phyloP scores from a whole-genome alignment of 1,140 invertebrate genomes.

The Muscidifurax raptorellus region DNA sequence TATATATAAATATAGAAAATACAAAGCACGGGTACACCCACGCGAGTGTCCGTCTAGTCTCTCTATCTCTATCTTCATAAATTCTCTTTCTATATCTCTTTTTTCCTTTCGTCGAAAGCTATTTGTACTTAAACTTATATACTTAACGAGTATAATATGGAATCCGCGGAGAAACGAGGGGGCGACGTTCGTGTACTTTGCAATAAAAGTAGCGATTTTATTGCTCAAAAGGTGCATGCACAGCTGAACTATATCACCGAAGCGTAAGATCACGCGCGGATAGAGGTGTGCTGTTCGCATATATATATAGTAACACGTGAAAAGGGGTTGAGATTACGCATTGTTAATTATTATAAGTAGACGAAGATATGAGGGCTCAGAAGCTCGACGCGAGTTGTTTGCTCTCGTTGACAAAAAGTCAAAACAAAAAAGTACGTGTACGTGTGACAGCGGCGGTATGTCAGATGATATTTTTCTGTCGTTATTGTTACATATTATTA shows the following conservation, averaged over 20 bases:
- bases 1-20: not conserved
- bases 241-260: not conserved
- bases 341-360: constrained; percentile 50
- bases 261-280: too few relatives aligned
- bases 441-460: not conserved
- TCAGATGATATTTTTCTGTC: constrained; percentile 65
- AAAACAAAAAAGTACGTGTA: not conserved
- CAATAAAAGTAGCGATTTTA: constrained; percentile 1
- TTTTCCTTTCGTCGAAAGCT: constrained; percentile 17
- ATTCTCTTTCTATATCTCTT: constrained; percentile 24
- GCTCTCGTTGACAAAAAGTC: not conserved
- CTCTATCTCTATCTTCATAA: constrained; percentile 27
- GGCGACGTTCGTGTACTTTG: not conserved
- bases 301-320: not conserved
- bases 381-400: not conserved
- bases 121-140: constrained; percentile 43
- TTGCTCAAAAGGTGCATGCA: not conserved
- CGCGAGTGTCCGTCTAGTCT: not conserved
- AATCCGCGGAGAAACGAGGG: constrained; percentile 2
- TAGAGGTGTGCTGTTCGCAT: not conserved
- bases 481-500: constrained; percentile 59
- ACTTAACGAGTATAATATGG: constrained; percentile 8
- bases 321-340: constrained; percentile 13
- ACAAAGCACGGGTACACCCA: not conserved
- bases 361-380: not conserved